phyloP scores from a whole-genome alignment of 1,140 invertebrate species.

The Sitodiplosis mosellana region DNA sequence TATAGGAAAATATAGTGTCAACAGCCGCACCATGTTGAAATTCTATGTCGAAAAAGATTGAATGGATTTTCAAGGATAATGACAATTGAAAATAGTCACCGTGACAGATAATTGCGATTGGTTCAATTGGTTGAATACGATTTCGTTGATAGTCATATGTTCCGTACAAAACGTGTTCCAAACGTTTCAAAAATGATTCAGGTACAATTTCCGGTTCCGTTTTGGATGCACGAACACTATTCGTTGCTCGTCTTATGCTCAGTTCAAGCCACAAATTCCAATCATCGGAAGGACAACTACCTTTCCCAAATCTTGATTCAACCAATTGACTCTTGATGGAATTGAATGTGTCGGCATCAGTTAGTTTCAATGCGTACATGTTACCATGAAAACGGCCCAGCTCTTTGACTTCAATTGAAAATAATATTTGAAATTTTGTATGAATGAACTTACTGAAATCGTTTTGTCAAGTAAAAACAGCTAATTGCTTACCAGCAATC shows the following conservation, averaged over 20 bases:
- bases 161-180: conserved; percentile 6
- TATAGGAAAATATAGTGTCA: too few relatives aligned
- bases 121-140: conserved; percentile 13
- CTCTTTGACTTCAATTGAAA: conserved; percentile 12
- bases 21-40: too few relatives aligned
- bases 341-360: conserved; percentile 9
- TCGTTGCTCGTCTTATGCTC: not conserved
- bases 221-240: not conserved
- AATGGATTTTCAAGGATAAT: too few relatives aligned
- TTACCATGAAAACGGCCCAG: conserved; percentile 19
- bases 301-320: conserved; percentile 11
- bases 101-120: conserved; percentile 17
- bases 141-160: conserved; percentile 2
- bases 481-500: too few relatives aligned
- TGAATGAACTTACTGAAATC: too few relatives aligned
- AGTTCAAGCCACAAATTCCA: conserved; percentile 12
- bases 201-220: conserved; percentile 3
- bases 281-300: conserved; percentile 5
- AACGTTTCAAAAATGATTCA: conserved; percentile 11
- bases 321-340: conserved; percentile 7
- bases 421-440: conserved; percentile 6
- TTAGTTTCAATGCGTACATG: conserved; percentile 14
- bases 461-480: too few relatives aligned
- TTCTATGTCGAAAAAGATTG: too few relatives aligned
- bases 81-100: too few relatives aligned